Evolutionary conservation across 2,888 invertebrate genomes (phyloP), one percentile per base, ranked within the genome.

Genomic region (Epinotia bilunana): DNA sequence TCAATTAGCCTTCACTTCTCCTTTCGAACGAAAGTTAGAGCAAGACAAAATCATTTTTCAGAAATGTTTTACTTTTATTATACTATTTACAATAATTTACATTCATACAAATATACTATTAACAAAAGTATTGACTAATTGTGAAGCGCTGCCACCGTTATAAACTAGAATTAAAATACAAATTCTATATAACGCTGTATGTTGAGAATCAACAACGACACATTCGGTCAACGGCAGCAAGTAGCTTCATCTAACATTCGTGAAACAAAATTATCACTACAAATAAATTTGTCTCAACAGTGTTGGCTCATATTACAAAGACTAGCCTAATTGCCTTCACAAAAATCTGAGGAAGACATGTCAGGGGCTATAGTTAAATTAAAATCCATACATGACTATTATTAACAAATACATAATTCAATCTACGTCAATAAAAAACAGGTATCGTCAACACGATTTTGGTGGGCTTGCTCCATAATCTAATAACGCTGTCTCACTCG

Each of bases 11-110:
- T 89, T 89, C 73, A 76, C 86, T 77, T 70, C 87, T 80, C 81
- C 86, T 90, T 90, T 88, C 84, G 33, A 28, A 6, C 12, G 83
- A 90, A 90, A 90, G 89, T 86, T 77, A 73, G 88, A 83, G 85
- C 81, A 89, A 90, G 87, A 81, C 83, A 57, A 64, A 76, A 64
- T 74, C 71, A 74, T 69, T 55, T 68, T 55, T 58, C 63, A 23
- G 20, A 46, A 74, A 63, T 16, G 67, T 67, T 72, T 67, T 67
- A 65, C 71, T 33, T 75, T 75, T 72, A 75, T 74, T 74, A 70
- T 69, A 58, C 70, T 70, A 71, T 67, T 71, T 72, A 75, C 75
- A 75, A 75, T 75, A 75, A 75, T 67, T 75, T 75, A 75, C 72
- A 75, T 55, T 65, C 71, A 71, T 57, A 74, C 63, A 70, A 62